phyloP scores from a whole-genome alignment of 2,113 vertebrate species.

The Jacana jacana region DNA sequence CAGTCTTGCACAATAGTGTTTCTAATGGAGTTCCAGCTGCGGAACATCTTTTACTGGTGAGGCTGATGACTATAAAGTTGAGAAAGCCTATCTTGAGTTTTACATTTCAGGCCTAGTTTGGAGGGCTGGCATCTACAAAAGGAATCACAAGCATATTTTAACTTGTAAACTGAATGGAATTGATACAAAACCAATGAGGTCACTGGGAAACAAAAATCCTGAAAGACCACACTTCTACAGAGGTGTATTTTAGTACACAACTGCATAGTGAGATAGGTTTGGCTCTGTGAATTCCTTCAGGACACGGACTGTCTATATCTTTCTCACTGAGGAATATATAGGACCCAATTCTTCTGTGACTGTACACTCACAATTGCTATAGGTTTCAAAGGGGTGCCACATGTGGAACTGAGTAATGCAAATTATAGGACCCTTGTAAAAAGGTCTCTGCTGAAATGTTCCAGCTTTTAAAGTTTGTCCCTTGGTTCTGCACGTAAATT shows the following conservation, averaged over 20 bases:
- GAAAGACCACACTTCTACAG: not conserved
- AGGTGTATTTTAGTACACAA: not conserved
- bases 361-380: not conserved
- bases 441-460: not conserved
- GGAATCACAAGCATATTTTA: not conserved
- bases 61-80: not conserved
- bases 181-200: not conserved
- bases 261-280: not conserved
- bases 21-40: not conserved
- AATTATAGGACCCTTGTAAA: slow-evolving; percentile 20
- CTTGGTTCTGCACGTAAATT: slow-evolving; percentile 32
- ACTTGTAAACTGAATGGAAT: not conserved
- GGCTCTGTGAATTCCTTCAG: not conserved
- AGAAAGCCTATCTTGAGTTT: not conserved
- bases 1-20: not conserved
- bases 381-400: not conserved
- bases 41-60: not conserved
- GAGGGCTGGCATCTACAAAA: not conserved
- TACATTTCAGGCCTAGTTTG: not conserved
- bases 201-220: not conserved
- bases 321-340: not conserved
- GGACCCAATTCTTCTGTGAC: not conserved
- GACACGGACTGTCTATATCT: not conserved
- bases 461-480: slow-evolving; percentile 32
- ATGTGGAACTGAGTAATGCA: slow-evolving; percentile 17